phyloP scores from a whole-genome alignment of 2,113 vertebrate species.

The Calyptommatus sinebrachiatus region DNA sequence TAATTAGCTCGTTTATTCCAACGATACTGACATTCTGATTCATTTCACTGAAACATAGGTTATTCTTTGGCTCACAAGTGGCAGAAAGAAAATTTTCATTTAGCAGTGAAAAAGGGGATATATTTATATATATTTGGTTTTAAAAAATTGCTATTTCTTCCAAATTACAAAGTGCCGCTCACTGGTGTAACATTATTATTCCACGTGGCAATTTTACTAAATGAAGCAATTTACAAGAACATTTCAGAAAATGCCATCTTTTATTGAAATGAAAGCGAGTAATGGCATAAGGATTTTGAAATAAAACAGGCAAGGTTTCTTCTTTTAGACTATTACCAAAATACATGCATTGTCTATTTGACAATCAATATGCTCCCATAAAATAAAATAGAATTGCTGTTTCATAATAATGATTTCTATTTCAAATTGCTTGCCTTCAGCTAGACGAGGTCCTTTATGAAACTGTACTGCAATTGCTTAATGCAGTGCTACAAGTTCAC shows the following conservation, averaged over 20 bases:
- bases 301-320: slow-evolving; percentile 67
- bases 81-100: slow-evolving; percentile 45
- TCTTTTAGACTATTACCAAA: slow-evolving; percentile 69
- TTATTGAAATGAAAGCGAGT: slow-evolving; percentile 72
- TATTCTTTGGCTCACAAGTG: slow-evolving; percentile 49
- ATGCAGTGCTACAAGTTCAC: slow-evolving; percentile 64
- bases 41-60: slow-evolving; percentile 37
- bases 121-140: slow-evolving; percentile 13
- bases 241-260: slow-evolving; percentile 64
- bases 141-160: slow-evolving; percentile 53
- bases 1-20: slow-evolving; percentile 51
- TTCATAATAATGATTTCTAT: slow-evolving; percentile 71
- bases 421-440: slow-evolving; percentile 69
- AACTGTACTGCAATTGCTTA: slow-evolving; percentile 70
- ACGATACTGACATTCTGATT: slow-evolving; percentile 25
- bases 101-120: slow-evolving; percentile 38
- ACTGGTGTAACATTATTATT: slow-evolving; percentile 70
- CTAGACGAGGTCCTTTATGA: slow-evolving; percentile 66
- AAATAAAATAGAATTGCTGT: slow-evolving; percentile 71
- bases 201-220: slow-evolving; percentile 64
- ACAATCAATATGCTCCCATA: slow-evolving; percentile 71
- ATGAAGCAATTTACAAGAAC: slow-evolving; percentile 69
- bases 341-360: slow-evolving; percentile 71
- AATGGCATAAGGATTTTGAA: slow-evolving; percentile 64
- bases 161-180: slow-evolving; percentile 61